A percentile compares a stretch with the other conserved stretches of the same genome.
phyloP scores from a whole-genome alignment of 2,888 invertebrate genomes.

The Elysia crispata region DNA sequence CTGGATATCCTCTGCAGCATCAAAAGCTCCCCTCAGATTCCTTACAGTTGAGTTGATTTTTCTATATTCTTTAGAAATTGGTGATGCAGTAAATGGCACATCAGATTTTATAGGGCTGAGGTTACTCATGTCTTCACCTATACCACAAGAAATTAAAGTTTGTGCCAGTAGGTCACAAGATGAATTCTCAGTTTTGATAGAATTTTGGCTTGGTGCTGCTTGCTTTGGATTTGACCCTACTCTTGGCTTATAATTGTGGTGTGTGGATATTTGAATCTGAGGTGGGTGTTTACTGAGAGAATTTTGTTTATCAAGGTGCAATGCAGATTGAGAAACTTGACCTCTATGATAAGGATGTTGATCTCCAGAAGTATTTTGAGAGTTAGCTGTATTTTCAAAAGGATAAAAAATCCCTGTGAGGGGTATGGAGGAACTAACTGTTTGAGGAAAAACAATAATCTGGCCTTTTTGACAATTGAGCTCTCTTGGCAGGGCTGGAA shows the following conservation, averaged over 20 bases:
- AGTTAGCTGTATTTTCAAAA: too few species aligned
- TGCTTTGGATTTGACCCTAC: not conserved
- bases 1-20: constrained; percentile 5
- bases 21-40: constrained; percentile 40
- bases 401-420: too few species aligned
- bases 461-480: too few species aligned
- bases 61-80: not conserved
- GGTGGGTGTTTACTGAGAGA: too few species aligned
- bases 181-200: not conserved
- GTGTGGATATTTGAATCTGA: not conserved
- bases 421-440: too few species aligned
- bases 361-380: too few species aligned
- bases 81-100: not conserved
- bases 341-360: too few species aligned
- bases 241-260: not conserved
- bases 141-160: constrained; percentile 42
- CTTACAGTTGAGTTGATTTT: constrained; percentile 35
- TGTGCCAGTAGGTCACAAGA: constrained; percentile 42
- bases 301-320: not conserved
- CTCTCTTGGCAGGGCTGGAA: too few species aligned
- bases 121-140: constrained; percentile 7
- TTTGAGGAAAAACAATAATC: too few species aligned
- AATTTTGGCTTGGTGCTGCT: not conserved
- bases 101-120: not conserved
- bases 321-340: too few species aligned